A percentile compares a stretch with the other conserved stretches of the same genome.
Evolutionary conservation across 2,888 invertebrate species (phyloP).

Genomic region (Spodoptera littoralis): DNA sequence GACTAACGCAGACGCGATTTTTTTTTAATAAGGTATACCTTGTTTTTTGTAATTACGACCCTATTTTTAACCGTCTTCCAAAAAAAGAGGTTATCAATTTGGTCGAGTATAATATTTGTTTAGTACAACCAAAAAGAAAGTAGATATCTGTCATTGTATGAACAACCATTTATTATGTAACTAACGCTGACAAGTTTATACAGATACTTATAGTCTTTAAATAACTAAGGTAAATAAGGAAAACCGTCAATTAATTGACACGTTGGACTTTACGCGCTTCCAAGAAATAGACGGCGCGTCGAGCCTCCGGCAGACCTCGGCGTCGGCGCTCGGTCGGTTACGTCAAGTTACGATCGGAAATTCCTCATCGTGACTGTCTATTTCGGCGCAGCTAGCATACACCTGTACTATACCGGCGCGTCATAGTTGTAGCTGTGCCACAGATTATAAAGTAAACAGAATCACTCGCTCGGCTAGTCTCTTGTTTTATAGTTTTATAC

Average conservation of each 20-base stretch:
- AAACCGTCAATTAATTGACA: constrained; percentile 58
- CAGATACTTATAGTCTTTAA: constrained; percentile 8
- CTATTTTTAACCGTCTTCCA: no score
- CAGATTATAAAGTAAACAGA: constrained; percentile 37
- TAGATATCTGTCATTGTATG: no score
- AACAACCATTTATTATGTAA: neutral
- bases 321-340: constrained; percentile 50
- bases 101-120: neutral
- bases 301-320: constrained; percentile 59
- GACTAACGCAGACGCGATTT: no score
- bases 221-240: constrained; percentile 67
- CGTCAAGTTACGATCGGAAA: constrained; percentile 71
- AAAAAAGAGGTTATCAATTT: no score
- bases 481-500: constrained; percentile 4
- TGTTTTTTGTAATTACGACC: no score
- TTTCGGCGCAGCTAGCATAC: constrained; percentile 48
- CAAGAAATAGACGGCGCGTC: constrained; percentile 63
- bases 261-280: constrained; percentile 66
- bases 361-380: constrained; percentile 72
- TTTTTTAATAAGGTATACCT: no score
- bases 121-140: neutral
- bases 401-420: constrained; percentile 23
- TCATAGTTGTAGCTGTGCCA: constrained; percentile 13
- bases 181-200: constrained; percentile 6
- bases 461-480: constrained; percentile 24